phyloP scores from a whole-genome alignment of 1,140 invertebrate genomes.

The Pentalonia nigronervosa region DNA sequence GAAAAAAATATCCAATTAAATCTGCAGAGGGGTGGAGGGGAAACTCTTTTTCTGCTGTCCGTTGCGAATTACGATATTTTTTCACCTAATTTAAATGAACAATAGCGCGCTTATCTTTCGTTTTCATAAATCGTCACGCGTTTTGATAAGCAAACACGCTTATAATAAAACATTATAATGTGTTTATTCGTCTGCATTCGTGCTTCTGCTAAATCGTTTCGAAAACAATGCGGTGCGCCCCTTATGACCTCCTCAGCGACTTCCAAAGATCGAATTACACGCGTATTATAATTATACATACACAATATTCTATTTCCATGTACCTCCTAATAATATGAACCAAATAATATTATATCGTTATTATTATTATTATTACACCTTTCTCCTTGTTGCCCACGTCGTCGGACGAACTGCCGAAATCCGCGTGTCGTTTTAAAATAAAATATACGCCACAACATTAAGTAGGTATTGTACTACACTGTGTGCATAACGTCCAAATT shows the following conservation, averaged over 20 bases:
- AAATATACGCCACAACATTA: no score
- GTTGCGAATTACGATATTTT: slow-evolving; percentile 35
- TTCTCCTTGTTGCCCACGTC: background rate
- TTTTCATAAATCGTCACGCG: background rate
- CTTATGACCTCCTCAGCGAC: background rate
- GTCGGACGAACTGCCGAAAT: background rate
- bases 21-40: background rate
- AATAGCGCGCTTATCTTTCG: slow-evolving; percentile 32
- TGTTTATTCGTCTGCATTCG: background rate
- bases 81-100: slow-evolving; percentile 48
- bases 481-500: background rate
- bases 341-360: no score
- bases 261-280: background rate
- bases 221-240: slow-evolving; percentile 7
- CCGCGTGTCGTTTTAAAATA: background rate
- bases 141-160: background rate
- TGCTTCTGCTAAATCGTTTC: slow-evolving; percentile 46
- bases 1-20: slow-evolving; percentile 23
- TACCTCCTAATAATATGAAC: no score
- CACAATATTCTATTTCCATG: no score
- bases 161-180: background rate
- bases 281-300: background rate
- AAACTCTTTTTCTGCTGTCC: slow-evolving; percentile 44
- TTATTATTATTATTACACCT: background rate
- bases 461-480: background rate